Evolutionary conservation across 2,797 vertebrate genomes (phyloP), one percentile per base, ranked within the genome.

Genomic region (Pangasius krempfi): DNA sequence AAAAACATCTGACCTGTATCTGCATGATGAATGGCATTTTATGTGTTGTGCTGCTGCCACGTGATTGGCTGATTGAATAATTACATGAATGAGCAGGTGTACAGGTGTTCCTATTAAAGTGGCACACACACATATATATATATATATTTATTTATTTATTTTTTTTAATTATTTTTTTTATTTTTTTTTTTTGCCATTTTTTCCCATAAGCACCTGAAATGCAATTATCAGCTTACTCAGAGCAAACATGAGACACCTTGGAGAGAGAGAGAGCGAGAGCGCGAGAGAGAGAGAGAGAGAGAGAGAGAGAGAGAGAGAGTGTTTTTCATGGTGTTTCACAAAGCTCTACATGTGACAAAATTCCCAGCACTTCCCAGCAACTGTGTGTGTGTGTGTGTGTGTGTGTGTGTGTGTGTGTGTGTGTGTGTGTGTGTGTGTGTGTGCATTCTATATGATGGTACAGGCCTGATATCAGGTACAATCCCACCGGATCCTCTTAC

Each of bases 211-310:
- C 70, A 58, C 22, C 30, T 88, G 40, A 88, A 50, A n/a, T 80
- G 50, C 47, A 44, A 47, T 79, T 62, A 22, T n/a, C 82, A 22
- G 58, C 60, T 82, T 90, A 75, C 80, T 37, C 62, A 40, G 52
- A 66, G 89, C 89, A 89, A 89, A 92, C 79, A 89, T 52, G 5
- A 76, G 79, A 89, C 81, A 87, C 83, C 72, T 87, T 60, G 60
- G 50, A 66, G 68, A 66, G 56, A 88, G 37, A 86, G 14, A 58
- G 10, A 6, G 9, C 0, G 22, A 62, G 25, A 50, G 0, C 50
- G 10, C 14, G 16, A 18, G 30, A 18, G 30, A 1, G 47, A 66
- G 68, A 60, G 56, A 88, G 12, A 66, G 68, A 66, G 56, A 88
- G 37, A 86, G 14, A 58, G 10, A 6, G 16, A 18, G 30, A 18